These are phyloP conservation scores for Pterostichus niger DNA, from an alignment of 2,888 invertebrate genomes.

Conservation along the genomic window DNA sequence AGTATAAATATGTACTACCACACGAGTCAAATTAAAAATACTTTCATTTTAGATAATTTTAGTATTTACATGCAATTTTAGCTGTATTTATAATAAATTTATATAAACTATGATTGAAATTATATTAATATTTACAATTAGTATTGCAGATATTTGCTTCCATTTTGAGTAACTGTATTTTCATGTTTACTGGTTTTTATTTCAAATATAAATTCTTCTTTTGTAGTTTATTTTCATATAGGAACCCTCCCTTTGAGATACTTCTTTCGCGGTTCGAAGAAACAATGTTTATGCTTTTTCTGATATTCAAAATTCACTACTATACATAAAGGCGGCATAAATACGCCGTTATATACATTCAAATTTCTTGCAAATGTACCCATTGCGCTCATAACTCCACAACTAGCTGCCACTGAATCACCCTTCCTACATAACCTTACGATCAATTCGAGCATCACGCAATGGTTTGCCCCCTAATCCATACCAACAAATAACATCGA, in stretches of 20 bases:
- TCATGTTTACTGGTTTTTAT: neutral
- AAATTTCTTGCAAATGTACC: conserved; percentile 48
- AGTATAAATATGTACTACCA: too few relatives aligned
- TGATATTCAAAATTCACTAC: conserved; percentile 42
- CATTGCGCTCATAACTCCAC: conserved; percentile 28
- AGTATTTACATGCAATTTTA: too few relatives aligned
- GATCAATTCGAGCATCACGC: conserved; percentile 39
- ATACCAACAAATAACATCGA: neutral
- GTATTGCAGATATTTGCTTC: too few relatives aligned
- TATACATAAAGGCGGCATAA: conserved; percentile 42
- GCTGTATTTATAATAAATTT: too few relatives aligned
- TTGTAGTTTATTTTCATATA: neutral
- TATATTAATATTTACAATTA: too few relatives aligned
- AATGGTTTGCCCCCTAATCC: conserved; percentile 14
- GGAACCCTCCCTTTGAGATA: neutral
- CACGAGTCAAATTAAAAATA: too few relatives aligned
- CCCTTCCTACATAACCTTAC: neutral
- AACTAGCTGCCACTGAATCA: conserved; percentile 20
- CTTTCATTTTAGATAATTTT: too few relatives aligned
- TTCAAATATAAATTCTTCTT: neutral
- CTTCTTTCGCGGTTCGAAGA: neutral
- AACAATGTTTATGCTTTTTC: conserved; percentile 40
- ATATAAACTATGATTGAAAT: too few relatives aligned
- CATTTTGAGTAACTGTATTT: too few relatives aligned
- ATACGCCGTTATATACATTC: conserved; percentile 26